A percentile compares a stretch with the other conserved stretches of the same genome.
Conservation (phyloP, 2,797 vertebrate species). For the Alfaro cultratus region DNA sequence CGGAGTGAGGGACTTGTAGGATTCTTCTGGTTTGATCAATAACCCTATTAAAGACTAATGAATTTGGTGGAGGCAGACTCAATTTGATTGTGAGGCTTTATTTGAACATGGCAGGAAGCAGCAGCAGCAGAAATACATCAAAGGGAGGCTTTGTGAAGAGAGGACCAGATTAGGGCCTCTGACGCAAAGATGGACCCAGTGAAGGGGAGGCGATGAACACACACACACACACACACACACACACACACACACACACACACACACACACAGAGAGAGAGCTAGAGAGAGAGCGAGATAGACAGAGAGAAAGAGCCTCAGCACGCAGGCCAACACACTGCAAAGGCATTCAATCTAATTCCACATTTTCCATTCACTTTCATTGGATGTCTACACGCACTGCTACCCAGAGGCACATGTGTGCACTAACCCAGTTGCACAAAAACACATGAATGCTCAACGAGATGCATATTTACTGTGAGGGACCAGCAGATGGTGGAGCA, state of each 20-base stretch:
- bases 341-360: conserved; percentile 66
- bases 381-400: conserved; percentile 50
- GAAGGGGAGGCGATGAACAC: conserved; percentile 60
- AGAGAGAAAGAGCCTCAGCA: conserved; percentile 42
- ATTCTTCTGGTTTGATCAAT: conserved; percentile 78
- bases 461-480: conserved; percentile 1
- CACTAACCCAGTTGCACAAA: conserved; percentile 9
- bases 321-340: conserved; percentile 63
- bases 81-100: conserved; percentile 76
- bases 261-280: conserved; percentile 23
- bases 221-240: conserved; percentile 27
- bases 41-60: conserved; percentile 80
- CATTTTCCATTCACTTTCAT: conserved; percentile 65
- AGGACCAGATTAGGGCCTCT: conserved; percentile 79
- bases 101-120: conserved; percentile 83
- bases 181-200: conserved; percentile 74
- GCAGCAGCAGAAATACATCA: conserved; percentile 75
- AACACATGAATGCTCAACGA: conserved; percentile 12
- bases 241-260: conserved; percentile 19
- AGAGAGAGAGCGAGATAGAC: conserved; percentile 19
- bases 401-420: conserved; percentile 27
- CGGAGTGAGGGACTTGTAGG: conserved; percentile 55
- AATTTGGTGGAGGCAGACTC: conserved; percentile 76
- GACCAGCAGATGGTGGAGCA: neutral
- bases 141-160: conserved; percentile 81